These are phyloP conservation scores for Entomyzon cyanotis DNA, from an alignment of 2,113 vertebrate species.

Conservation along the genomic window DNA sequence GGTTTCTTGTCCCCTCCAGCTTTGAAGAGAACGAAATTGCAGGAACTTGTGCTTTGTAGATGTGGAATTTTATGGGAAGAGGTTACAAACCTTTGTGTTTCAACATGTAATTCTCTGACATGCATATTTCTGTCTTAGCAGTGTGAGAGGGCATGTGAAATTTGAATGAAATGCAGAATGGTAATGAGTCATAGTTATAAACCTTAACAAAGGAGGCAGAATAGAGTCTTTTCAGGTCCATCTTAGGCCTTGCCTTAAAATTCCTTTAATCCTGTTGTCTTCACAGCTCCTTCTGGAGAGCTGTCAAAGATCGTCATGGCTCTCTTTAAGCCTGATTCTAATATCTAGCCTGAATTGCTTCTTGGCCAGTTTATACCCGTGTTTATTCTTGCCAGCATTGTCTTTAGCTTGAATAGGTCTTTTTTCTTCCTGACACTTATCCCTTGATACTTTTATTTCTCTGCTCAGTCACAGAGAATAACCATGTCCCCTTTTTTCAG, in stretches of 20 bases:
- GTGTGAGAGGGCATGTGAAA: constrained; percentile 33
- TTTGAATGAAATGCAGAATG: constrained; percentile 28
- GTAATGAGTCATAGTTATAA: constrained; percentile 43
- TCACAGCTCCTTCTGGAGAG: not conserved
- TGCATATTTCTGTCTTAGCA: constrained; percentile 30
- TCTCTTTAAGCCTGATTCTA: constrained; percentile 20
- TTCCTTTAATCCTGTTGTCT: constrained; percentile 18
- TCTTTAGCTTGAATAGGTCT: constrained; percentile 41
- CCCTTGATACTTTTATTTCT: constrained; percentile 20
- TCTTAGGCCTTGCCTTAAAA: not conserved
- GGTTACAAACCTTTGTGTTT: constrained; percentile 43
- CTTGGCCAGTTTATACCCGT: not conserved
- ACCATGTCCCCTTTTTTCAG: not conserved
- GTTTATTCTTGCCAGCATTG: constrained; percentile 49
- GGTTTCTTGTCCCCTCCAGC: constrained; percentile 54
- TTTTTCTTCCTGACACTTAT: constrained; percentile 54
- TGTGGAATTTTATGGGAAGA: constrained; percentile 41
- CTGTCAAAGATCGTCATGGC: not conserved
- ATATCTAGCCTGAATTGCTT: constrained; percentile 16
- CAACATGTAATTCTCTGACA: constrained; percentile 39
- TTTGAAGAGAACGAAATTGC: constrained; percentile 3
- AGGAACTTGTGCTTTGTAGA: constrained; percentile 23
- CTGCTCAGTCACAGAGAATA: constrained; percentile 7
- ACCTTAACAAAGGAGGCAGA: constrained; percentile 28
- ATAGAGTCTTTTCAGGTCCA: not conserved